Evolutionary conservation across 1,140 invertebrate species (phyloP), one percentile per base, ranked within the genome.

Genomic region (Aphaenogaster rudis): DNA sequence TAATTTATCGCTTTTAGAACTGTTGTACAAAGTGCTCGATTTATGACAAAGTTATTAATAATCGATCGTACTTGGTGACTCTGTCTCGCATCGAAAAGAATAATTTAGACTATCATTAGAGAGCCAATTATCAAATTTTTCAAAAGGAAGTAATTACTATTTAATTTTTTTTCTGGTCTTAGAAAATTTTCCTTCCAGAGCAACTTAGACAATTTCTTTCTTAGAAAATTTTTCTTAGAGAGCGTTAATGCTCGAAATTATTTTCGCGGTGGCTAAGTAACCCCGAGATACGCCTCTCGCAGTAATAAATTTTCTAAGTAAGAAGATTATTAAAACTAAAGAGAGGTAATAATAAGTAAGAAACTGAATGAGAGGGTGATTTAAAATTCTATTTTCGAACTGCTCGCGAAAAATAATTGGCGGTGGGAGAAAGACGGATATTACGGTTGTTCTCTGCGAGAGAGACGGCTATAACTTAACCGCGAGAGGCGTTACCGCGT

Each of bases 341-440:
- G 15, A 74, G 39, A 63, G 7, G 13, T 78, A 33, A 78, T 57
- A 48, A 33, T 13, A 64, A 6, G 2, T n/a, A 42, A 21, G 8
- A 28, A 69, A 80, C 8, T 36, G n/a, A 50, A 79, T 33, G 17
- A 28, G 63, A 52, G 36, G 17, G 42, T 57, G n/a, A 3, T 28
- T 57, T 15, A 15, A 36, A 71, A 71, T 50, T 76, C 45, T 74
- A 48, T 48, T 74, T 74, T 76, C 42, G 42, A 39, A 69, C 21
- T 61, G 42, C 17, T 45, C n/a, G 54, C 15, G 15, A 74, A 45
- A 74, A 82, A 82, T 76, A 84, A 84, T 84, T 84, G 80, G 42
- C 52, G 17, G n/a, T n/a, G 21, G 3, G 9, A 52, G 11, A 36
- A 48, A 59, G 2, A 11, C 28, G 28, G 28, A 61, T 61, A 74